Evolutionary conservation across 2,113 vertebrate species (phyloP).

Genomic region (Camarhynchus parvulus): DNA sequence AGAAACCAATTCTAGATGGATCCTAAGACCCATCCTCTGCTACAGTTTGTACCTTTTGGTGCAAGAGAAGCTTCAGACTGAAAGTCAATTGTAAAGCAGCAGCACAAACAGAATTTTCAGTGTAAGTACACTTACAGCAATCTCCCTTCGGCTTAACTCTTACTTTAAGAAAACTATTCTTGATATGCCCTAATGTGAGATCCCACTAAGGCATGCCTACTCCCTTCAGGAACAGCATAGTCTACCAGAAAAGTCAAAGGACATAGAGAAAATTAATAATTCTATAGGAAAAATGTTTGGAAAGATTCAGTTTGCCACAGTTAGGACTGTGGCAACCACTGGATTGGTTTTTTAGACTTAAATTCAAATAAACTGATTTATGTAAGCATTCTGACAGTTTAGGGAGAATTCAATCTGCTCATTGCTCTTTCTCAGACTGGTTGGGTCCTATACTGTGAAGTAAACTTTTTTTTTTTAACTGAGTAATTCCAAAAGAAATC

Average conservation of each 20-base stretch:
- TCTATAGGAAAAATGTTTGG: not conserved
- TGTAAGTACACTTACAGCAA: not conserved
- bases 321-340: not conserved
- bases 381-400: not conserved
- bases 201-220: not conserved
- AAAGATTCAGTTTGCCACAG: not conserved
- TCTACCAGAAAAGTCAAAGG: not conserved
- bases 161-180: not conserved
- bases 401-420: not conserved
- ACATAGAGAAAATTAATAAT: not conserved
- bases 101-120: not conserved
- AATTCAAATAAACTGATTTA: not conserved
- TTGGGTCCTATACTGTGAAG: not conserved
- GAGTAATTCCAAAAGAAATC: slow-evolving; percentile 12
- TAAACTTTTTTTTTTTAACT: not conserved
- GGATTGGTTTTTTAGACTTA: not conserved
- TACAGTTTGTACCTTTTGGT: not conserved
- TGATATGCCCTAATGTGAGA: not conserved
- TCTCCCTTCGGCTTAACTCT: not conserved
- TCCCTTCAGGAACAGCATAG: not conserved
- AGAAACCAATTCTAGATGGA: not conserved
- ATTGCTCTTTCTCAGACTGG: not conserved
- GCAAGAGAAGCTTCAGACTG: not conserved
- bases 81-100: not conserved
- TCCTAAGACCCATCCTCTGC: not conserved